Evolutionary conservation across 2,113 vertebrate genomes (phyloP).

Genomic region (Irena cyanogastra): DNA sequence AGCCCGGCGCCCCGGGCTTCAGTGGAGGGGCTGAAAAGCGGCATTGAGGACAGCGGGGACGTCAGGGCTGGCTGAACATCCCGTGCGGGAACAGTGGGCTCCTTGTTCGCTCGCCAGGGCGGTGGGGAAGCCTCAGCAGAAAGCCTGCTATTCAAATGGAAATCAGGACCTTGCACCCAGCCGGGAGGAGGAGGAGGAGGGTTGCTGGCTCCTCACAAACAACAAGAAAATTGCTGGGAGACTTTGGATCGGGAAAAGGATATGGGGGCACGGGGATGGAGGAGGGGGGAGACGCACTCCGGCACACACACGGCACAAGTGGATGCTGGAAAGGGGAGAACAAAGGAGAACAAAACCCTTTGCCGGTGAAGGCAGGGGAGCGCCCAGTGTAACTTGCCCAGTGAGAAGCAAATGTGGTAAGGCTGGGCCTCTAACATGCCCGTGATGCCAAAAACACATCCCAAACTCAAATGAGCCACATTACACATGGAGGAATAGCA

Average conservation of each 20-base stretch:
- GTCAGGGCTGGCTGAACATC: conserved; percentile 75
- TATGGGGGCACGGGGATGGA: neutral
- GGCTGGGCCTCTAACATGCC: neutral
- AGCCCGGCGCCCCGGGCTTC: conserved; percentile 3
- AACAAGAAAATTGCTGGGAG: conserved; percentile 21
- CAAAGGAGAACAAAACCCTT: neutral
- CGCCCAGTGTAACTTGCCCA: accelerated
- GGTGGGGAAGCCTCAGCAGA: conserved; percentile 67
- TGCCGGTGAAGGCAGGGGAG: accelerated
- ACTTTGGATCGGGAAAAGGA: neutral
- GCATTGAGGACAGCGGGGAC: conserved; percentile 63
- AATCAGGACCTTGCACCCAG: conserved; percentile 70
- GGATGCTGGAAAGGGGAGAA: neutral
- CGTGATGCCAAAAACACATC: neutral
- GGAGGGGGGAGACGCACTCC: neutral
- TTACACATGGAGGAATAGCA: neutral
- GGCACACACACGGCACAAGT: neutral
- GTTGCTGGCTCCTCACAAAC: neutral
- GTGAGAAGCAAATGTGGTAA: accelerated
- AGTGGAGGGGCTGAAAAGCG: conserved; percentile 57
- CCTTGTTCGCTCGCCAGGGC: conserved; percentile 66
- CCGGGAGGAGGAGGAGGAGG: conserved; percentile 45
- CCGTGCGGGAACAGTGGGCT: conserved; percentile 66
- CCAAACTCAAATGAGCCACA: neutral
- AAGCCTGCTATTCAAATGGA: conserved; percentile 77